A percentile compares a stretch with the other conserved stretches of the same genome.
Conservation (phyloP, 53 echinoderm and acorn worm genomes). For the Apostichopus leukothele region DNA sequence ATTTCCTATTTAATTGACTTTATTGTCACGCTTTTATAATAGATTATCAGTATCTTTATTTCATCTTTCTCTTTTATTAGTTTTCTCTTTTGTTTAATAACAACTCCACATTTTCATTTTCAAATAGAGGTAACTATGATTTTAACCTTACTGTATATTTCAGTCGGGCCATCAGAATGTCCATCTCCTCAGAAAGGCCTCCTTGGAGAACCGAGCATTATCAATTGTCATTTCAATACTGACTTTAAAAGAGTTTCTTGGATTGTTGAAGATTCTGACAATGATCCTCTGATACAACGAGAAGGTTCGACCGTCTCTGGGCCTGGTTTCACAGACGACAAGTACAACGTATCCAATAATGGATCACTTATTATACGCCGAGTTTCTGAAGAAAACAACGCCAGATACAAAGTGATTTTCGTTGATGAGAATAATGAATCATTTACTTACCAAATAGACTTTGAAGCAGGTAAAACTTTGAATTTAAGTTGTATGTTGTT, state of each 20-base stretch:
- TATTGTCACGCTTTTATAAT: too few relatives aligned
- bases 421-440: neutral
- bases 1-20: too few relatives aligned
- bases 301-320: too few relatives aligned
- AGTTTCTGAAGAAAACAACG: neutral
- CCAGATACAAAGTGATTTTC: neutral
- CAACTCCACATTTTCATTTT: too few relatives aligned
- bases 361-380: neutral
- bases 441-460: neutral
- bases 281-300: neutral
- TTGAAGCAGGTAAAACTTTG: neutral
- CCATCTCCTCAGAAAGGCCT: neutral
- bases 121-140: too few relatives aligned
- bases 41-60: too few relatives aligned
- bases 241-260: neutral
- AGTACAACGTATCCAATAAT: neutral
- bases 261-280: neutral
- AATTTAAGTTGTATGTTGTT: too few relatives aligned
- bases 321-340: neutral
- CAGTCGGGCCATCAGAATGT: neutral
- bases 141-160: too few relatives aligned
- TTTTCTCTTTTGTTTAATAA: too few relatives aligned
- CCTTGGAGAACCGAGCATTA: neutral
- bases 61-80: too few relatives aligned
- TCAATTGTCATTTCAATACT: neutral